phyloP scores from a whole-genome alignment of 2,888 invertebrate genomes.

The Ethmia dodecea region DNA sequence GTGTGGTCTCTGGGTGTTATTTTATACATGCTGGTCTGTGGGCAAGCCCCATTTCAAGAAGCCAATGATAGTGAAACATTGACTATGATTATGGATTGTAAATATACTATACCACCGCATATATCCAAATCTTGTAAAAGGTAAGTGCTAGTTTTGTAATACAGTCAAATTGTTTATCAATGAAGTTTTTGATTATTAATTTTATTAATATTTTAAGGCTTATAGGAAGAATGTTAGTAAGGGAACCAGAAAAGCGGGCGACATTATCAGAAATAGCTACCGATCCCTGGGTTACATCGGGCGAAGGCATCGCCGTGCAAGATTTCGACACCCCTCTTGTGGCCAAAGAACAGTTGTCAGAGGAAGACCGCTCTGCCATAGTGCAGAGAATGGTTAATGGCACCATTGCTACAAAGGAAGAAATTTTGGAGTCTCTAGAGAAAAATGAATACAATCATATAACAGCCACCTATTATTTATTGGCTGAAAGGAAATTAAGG shows the following conservation, averaged over 20 bases:
- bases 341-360: constrained; percentile 91
- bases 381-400: constrained; percentile 98
- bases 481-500: constrained; percentile 94
- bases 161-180: too few species aligned
- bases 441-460: constrained; percentile 98
- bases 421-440: constrained; percentile 95
- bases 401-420: constrained; percentile 94
- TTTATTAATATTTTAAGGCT: constrained; percentile 83
- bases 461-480: constrained; percentile 97
- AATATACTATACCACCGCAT: constrained; percentile 94
- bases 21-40: constrained; percentile 98
- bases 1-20: constrained; percentile 99
- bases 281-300: constrained; percentile 89
- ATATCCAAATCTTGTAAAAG: constrained; percentile 91
- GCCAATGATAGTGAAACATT: constrained; percentile 99
- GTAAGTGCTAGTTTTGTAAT: constrained; percentile 73
- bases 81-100: constrained; percentile 99
- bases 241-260: constrained; percentile 95
- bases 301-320: constrained; percentile 70
- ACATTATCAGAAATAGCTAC: constrained; percentile 91
- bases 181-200: neutral
- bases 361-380: constrained; percentile 94
- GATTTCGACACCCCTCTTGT: constrained; percentile 88
- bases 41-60: constrained; percentile 98
- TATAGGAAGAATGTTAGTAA: constrained; percentile 94